Evolutionary conservation across 2,888 invertebrate genomes (phyloP), one percentile per base, ranked within the genome.

Genomic region (Agrotis ipsilon): DNA sequence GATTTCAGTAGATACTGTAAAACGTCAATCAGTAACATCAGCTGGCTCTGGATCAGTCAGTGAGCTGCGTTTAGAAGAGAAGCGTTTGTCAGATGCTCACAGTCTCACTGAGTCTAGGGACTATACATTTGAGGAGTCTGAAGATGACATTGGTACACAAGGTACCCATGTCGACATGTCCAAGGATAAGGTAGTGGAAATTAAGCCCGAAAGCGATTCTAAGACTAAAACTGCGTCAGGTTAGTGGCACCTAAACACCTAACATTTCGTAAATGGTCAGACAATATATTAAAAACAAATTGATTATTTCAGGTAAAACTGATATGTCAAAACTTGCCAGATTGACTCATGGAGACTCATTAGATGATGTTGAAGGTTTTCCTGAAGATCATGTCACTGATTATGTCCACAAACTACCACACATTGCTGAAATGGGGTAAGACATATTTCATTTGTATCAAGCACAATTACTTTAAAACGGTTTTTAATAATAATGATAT

Each of bases 101-200:
- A 96, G 96, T 74, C 84, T 96, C 2, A 96, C 96, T 52, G 96
- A 96, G 80, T 96, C 96, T 0, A 92, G 93, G 77, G 96, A 96
- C 81, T 96, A 96, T 68, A 96, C 96, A 0, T 96, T 96, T 81
- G 96, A 96, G 82, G 96, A 96, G 81, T 96, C 96, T 0, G 96
- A 96, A 89, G 96, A 96, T 72, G 96, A 96, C 71, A 95, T 96
- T 69, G 94, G 91, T 52, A 95, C 95, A 21, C 95, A 94, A 80
- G 95, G 94, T 45, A 93, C 94, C 13, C 94, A 96, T 75, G 90
- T 94, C 46, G 95, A 94, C 78, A 73, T 84, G 39, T 90, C 91
- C 16, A 94, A 91, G 77, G 94, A 93, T 16, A 93, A 89, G 80
- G 19, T 72, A 39, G 54, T 86, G 24, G 94, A 94, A 75, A 77